A percentile compares a stretch with the other conserved stretches of the same genome.
These are phyloP conservation scores for Cyprinodon variegatus DNA, from an alignment of 2,113 vertebrate genomes.

Conservation along the genomic window DNA sequence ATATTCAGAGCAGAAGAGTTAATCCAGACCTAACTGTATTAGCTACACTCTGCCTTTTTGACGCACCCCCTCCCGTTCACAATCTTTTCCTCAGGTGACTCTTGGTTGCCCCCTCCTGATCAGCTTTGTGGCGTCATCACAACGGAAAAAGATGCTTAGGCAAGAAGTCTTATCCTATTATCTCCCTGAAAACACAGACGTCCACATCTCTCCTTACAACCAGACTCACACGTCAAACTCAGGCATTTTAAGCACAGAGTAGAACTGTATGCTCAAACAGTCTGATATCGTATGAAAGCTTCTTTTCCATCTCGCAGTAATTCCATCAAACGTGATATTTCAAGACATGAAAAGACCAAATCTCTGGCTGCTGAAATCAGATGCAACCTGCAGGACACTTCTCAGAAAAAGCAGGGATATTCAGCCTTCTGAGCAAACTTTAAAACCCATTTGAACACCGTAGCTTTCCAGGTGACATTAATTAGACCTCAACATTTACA, in stretches of 20 bases:
- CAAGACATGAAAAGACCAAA: neutral
- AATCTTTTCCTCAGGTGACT: constrained; percentile 40
- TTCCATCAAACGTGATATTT: neutral
- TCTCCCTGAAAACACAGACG: neutral
- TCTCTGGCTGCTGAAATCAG: neutral
- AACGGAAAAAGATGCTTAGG: neutral
- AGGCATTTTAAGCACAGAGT: neutral
- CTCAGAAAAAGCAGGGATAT: neutral
- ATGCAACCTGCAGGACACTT: neutral
- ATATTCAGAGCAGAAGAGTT: constrained; percentile 65
- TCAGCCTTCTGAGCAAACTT: neutral
- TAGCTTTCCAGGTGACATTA: neutral
- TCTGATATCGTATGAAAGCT: neutral
- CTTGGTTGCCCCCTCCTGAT: constrained; percentile 52
- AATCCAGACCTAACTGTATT: constrained; percentile 67
- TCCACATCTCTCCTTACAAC: neutral
- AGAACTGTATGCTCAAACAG: neutral
- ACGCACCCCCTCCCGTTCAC: constrained; percentile 6
- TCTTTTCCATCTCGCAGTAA: neutral
- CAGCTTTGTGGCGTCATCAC: neutral
- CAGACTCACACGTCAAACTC: neutral
- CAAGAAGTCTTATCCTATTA: neutral
- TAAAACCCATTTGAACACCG: neutral
- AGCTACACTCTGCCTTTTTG: constrained; percentile 53
- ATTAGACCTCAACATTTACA: too few relatives aligned